Base-by-base conservation (phyloP, 2,113 vertebrate species). In the Pelodiscus sinensis region DNA sequence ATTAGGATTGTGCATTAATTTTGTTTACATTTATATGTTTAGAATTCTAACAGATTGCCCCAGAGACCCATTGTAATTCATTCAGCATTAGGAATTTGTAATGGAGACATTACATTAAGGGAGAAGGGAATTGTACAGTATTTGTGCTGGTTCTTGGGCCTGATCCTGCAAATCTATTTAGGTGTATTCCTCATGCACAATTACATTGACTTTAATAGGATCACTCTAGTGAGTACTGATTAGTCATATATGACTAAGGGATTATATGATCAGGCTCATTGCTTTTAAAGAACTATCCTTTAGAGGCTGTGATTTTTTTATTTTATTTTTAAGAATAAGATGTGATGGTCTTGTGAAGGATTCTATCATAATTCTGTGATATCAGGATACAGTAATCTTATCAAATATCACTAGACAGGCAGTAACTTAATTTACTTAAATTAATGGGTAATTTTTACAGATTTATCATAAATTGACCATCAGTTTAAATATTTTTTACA, bases 231-330 rank as follows among this genome's bases (percentile, higher is more conserved):
- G 82, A 93, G 50, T 54, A 90, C 85, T 15, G 35, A 80, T 89
- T 88, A 84, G 92, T 85, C 38, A 85, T 56, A 88, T 55, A 29
- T 29, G 25, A 71, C 56, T 50, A 85, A 88, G 82, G 84, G 31
- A 78, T 86, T 83, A 73, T 4, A 65, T 78, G 79, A 88, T 93
- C 65, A 75, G 75, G 38, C 2, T 95, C 85, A 21, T 86, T 95
- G 90, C 93, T 97, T 96, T 94, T 82, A 90, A 92, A 96, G 90
- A 80, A 71, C 51, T 92, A 84, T 68, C 75, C 62, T 77, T 56
- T 94, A 21, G 29, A 86, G 82, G 83, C 58, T 79, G 84, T 79
- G 84, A 90, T 44, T 44, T 44, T 6, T 44, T 44, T 44, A 44
- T 44, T 5, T 44, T 6, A 60, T 81, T 58, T 83, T 91, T 94